Evolutionary conservation across 2,888 invertebrate genomes (phyloP).

Genomic region (Clivina fossor): DNA sequence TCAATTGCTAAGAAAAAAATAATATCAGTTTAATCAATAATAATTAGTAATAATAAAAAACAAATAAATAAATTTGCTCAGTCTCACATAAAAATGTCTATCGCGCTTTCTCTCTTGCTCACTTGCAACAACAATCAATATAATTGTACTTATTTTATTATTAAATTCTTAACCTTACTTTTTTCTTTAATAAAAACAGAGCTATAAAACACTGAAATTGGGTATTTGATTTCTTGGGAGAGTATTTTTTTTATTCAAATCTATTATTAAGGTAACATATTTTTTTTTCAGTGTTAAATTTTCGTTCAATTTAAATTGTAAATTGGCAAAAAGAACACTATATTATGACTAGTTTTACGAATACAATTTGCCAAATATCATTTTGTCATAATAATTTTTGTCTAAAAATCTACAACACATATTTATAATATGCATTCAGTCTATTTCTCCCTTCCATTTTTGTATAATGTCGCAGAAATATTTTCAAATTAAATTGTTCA

Average conservation of each 20-base stretch:
- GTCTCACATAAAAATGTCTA: constrained; percentile 32
- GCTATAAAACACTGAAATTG: constrained; percentile 27
- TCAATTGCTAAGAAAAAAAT: constrained; percentile 14
- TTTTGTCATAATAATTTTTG: no score
- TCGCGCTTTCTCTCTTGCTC: constrained; percentile 15
- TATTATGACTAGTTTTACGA: no score
- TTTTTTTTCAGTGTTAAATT: neutral
- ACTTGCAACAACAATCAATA: constrained; percentile 21
- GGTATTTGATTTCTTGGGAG: constrained; percentile 8
- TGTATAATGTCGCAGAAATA: no score
- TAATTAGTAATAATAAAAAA: no score
- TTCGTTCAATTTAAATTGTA: neutral
- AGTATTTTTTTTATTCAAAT: constrained; percentile 1
- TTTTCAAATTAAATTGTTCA: no score
- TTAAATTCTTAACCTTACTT: no score
- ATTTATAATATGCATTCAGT: no score
- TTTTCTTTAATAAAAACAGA: no score
- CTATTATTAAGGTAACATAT: neutral
- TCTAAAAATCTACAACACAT: no score
- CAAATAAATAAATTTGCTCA: constrained; percentile 31
- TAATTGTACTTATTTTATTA: constrained; percentile 21
- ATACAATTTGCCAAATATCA: no score
- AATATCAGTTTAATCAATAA: constrained; percentile 29
- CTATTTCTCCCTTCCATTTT: no score
- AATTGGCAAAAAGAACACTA: neutral